Evolutionary conservation across 1,140 invertebrate species (phyloP).

Genomic region (Drosophila littoralis): DNA sequence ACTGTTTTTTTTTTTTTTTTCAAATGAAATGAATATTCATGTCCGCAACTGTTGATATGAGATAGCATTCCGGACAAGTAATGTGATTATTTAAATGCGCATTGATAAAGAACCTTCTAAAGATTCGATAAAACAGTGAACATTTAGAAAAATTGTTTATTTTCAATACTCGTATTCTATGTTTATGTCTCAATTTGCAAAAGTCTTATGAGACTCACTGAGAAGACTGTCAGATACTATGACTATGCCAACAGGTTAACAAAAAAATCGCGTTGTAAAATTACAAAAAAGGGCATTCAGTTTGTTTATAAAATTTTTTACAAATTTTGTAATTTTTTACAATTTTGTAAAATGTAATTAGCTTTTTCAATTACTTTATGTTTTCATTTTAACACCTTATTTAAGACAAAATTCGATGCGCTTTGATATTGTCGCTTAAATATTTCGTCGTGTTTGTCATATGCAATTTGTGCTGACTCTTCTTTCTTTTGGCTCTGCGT

Average conservation of each 20-base stretch:
- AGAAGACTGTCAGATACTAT: not conserved
- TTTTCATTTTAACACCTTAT: not conserved
- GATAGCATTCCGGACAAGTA: too few relatives aligned
- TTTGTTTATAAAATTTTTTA: too few relatives aligned
- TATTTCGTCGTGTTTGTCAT: conserved; percentile 8
- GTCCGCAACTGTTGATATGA: too few relatives aligned
- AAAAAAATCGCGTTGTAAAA: too few relatives aligned
- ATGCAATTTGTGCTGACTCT: conserved; percentile 30
- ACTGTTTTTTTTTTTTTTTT: too few relatives aligned
- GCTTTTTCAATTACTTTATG: too few relatives aligned
- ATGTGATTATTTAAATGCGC: not conserved
- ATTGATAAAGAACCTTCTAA: not conserved
- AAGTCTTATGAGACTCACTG: not conserved
- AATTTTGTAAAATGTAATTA: too few relatives aligned
- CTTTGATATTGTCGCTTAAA: not conserved
- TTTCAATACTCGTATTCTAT: not conserved
- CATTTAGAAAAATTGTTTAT: not conserved
- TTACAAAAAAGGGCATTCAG: too few relatives aligned
- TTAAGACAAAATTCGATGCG: conserved; percentile 2
- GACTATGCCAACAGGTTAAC: too few relatives aligned
- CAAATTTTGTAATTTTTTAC: too few relatives aligned
- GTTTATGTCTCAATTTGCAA: not conserved
- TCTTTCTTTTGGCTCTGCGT: not conserved
- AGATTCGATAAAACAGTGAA: not conserved
- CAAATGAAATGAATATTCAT: not conserved